Evolutionary conservation across 2,113 vertebrate genomes (phyloP).

Genomic region (Orycteropus afer): DNA sequence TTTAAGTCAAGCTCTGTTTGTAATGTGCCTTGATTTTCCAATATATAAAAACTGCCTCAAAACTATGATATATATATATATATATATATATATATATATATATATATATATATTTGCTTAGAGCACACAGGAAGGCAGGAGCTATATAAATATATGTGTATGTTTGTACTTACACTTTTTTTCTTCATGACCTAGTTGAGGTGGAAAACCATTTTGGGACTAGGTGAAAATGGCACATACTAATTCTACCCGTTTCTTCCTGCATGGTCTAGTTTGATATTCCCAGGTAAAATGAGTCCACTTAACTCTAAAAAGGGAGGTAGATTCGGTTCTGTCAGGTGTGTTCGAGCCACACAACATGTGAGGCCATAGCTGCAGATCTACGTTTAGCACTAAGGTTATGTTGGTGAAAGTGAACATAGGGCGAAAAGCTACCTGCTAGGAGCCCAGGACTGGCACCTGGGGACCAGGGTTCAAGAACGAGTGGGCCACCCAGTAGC

Average conservation of each 20-base stretch:
- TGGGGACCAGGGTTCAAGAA: neutral
- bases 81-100: neutral
- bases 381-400: neutral
- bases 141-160: slow-evolving; percentile 54
- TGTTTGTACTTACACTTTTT: slow-evolving; percentile 57
- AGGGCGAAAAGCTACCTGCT: neutral
- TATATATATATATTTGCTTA: neutral
- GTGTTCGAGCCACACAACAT: neutral
- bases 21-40: slow-evolving; percentile 11
- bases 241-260: slow-evolving; percentile 39
- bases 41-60: neutral
- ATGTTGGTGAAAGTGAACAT: neutral
- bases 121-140: slow-evolving; percentile 13
- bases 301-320: neutral
- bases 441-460: neutral
- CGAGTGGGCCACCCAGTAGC: neutral
- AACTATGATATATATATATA: neutral
- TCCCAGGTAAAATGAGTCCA: neutral
- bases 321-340: neutral
- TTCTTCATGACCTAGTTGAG: slow-evolving; percentile 69
- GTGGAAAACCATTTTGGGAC: slow-evolving; percentile 52
- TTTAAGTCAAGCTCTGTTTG: neutral
- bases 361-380: neutral
- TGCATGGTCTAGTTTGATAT: neutral
- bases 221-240: slow-evolving; percentile 38